Evolutionary conservation across 2,888 invertebrate genomes (phyloP).

Genomic region (Cryptus armator): DNA sequence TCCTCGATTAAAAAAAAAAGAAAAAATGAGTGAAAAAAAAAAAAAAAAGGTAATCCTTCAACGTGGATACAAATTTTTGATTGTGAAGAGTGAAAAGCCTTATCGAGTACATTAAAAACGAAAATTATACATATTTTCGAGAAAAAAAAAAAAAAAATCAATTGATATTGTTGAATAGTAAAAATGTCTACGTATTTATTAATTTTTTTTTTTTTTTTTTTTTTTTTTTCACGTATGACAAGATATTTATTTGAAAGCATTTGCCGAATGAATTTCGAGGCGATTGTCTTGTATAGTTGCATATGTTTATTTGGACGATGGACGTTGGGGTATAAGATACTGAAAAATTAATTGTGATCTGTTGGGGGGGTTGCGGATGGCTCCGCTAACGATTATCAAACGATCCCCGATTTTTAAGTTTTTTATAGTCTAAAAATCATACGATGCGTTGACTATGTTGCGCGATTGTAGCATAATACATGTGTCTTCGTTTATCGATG

Average conservation of each 20-base stretch:
- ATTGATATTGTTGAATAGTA: constrained; percentile 65
- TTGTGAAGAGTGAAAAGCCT: constrained; percentile 27
- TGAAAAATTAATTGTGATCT: constrained; percentile 55
- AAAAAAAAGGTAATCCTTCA: neutral
- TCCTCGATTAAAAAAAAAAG: constrained; percentile 40
- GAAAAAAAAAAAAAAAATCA: constrained; percentile 29
- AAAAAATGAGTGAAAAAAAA: no score
- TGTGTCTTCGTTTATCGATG: constrained; percentile 30
- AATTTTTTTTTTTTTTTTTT: constrained; percentile 34
- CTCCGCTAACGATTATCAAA: constrained; percentile 46
- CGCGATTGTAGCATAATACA: constrained; percentile 1
- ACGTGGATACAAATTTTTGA: neutral
- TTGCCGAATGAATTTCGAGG: constrained; percentile 43
- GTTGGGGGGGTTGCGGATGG: constrained; percentile 18
- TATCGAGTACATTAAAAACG: constrained; percentile 56
- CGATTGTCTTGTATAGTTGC: constrained; percentile 25
- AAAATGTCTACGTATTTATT: constrained; percentile 53
- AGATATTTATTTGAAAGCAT: constrained; percentile 50
- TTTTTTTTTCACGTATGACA: constrained; percentile 44
- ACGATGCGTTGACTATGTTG: constrained; percentile 22
- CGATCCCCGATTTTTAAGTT: constrained; percentile 26
- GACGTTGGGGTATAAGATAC: constrained; percentile 38
- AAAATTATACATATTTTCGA: constrained; percentile 45
- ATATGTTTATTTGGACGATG: constrained; percentile 45
- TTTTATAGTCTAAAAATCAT: constrained; percentile 46